A percentile compares a stretch with the other conserved stretches of the same genome.
These are phyloP conservation scores for Pelochelys cantorii DNA, from an alignment of 2,797 vertebrate species.

Conservation along the genomic window DNA sequence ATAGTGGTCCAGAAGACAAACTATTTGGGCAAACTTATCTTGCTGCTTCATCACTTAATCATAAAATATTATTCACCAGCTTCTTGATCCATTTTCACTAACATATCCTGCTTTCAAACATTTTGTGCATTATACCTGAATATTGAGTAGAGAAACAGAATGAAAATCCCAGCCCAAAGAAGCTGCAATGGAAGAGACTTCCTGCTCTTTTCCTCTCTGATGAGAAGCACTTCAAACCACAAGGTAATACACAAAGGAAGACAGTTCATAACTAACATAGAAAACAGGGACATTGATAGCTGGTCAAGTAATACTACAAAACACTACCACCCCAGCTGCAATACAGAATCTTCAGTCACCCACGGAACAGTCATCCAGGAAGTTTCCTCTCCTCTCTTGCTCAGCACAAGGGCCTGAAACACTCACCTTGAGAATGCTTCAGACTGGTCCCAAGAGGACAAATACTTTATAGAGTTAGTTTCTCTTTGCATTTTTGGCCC, in stretches of 20 bases:
- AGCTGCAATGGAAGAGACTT: not conserved
- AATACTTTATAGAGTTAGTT: conserved; percentile 10
- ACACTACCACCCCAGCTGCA: conserved; percentile 2
- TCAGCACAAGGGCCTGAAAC: not conserved
- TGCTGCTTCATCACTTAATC: not conserved
- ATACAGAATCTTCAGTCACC: not conserved
- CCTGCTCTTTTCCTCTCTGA: not conserved
- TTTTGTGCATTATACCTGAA: not conserved
- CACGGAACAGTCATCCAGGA: not conserved
- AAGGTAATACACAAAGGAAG: conserved; percentile 11
- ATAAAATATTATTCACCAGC: not conserved
- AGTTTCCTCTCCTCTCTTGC: not conserved
- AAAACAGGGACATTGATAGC: not conserved
- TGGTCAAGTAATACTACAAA: not conserved
- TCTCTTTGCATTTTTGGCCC: conserved; percentile 25
- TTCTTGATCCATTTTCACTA: not conserved
- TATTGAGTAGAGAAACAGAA: not conserved
- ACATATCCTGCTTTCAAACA: not conserved
- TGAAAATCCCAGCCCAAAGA: not conserved
- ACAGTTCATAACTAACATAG: not conserved
- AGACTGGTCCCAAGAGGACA: not conserved
- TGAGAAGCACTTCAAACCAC: not conserved
- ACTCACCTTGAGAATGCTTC: not conserved
- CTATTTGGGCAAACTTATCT: not conserved
- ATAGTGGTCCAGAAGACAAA: not conserved